These are phyloP conservation scores for Siniperca obscura DNA, from an alignment of 2,797 vertebrate species.

Conservation along the genomic window DNA sequence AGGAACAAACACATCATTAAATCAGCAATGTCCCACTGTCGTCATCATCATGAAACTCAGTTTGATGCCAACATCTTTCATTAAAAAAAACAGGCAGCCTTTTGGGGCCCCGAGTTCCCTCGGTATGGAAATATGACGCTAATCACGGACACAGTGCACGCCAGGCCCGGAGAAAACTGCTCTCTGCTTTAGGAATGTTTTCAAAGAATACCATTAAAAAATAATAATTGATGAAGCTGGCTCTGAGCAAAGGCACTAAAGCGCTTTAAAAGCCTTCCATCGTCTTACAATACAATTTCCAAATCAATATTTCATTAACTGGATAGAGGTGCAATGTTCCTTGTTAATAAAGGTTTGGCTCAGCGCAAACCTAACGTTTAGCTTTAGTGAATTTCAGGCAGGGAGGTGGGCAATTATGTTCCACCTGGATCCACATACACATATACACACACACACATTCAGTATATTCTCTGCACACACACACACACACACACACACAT, in stretches of 20 bases:
- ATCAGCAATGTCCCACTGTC: conserved; percentile 61
- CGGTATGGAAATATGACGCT: conserved; percentile 43
- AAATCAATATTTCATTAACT: conserved; percentile 87
- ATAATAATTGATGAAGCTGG: conserved; percentile 78
- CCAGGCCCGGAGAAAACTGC: conserved; percentile 45
- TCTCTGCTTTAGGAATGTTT: conserved; percentile 54
- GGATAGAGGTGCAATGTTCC: conserved; percentile 74
- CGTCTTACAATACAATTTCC: conserved; percentile 78
- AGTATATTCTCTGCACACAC: conserved; percentile 7
- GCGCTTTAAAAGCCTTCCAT: conserved; percentile 76
- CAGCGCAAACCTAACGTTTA: conserved; percentile 49
- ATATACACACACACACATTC: conserved; percentile 26
- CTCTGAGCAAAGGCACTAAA: conserved; percentile 70
- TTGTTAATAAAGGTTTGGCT: conserved; percentile 75
- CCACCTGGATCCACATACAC: conserved; percentile 41
- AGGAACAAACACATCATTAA: conserved; percentile 72
- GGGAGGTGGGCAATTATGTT: conserved; percentile 40
- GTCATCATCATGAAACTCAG: conserved; percentile 50
- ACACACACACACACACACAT: conserved; percentile 4
- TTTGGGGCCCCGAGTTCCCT: conserved; percentile 40
- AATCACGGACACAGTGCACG: conserved; percentile 46
- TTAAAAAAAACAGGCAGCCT: conserved; percentile 66
- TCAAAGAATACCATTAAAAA: conserved; percentile 70
- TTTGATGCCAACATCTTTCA: conserved; percentile 65
- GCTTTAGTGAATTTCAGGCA: conserved; percentile 50